phyloP scores from a whole-genome alignment of 2,113 vertebrate species.

The Euleptes europaea region DNA sequence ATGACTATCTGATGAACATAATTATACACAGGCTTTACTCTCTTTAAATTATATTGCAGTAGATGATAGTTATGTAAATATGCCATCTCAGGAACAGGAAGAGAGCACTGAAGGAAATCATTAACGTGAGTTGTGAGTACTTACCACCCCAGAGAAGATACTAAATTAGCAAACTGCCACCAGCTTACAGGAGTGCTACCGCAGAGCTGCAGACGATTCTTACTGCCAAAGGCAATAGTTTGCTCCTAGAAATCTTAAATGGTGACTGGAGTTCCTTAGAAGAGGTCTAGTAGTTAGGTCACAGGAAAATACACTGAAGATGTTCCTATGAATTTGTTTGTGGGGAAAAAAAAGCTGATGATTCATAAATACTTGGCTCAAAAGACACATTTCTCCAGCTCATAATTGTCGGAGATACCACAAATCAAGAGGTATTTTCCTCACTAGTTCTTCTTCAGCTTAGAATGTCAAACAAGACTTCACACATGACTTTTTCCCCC shows the following conservation, averaged over 20 bases:
- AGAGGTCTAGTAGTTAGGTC: neutral
- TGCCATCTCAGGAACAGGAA: neutral
- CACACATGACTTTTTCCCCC: no score
- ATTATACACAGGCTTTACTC: neutral
- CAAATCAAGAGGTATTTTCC: no score
- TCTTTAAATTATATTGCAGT: conserved; percentile 7
- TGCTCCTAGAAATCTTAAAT: neutral
- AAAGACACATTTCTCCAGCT: no score
- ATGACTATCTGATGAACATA: neutral
- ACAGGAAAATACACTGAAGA: neutral
- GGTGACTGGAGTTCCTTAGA: neutral
- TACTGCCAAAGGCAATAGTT: neutral
- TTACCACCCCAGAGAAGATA: conserved; percentile 7
- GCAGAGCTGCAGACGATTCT: neutral
- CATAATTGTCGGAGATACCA: no score
- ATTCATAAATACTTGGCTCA: no score
- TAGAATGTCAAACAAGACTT: no score
- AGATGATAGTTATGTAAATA: neutral
- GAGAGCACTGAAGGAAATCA: neutral
- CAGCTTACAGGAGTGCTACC: neutral
- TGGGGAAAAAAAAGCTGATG: neutral
- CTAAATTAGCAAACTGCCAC: neutral
- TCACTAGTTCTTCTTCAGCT: no score
- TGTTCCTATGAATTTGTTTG: neutral
- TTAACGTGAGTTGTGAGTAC: neutral